Base-by-base conservation (phyloP, 37 sponge, comb jelly and placozoan species). In the Mnemiopsis leidyi region DNA sequence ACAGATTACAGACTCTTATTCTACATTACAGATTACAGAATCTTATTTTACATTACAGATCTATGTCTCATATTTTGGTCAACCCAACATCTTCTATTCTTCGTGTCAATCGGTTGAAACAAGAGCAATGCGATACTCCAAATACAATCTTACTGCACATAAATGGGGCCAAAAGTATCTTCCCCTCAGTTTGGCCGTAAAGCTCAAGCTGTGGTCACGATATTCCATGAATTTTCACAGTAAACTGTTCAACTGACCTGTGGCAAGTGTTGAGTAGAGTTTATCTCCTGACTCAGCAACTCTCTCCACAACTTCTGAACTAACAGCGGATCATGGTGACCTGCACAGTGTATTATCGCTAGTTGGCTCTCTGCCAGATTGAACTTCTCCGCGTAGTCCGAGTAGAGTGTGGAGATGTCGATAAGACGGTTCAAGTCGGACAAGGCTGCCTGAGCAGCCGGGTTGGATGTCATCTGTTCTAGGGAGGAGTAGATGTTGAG, bases 261-360 rank as follows among this genome's bases (percentile, higher is more conserved):
- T 79, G 82, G 82, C 7, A 79, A 23, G 37, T 79, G 82, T 21
- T 31, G 37, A 31, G 23, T 7, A 30, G 37, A 36, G 37, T 31
- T 79, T 20, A 79, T 13, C 26, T 79, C 82, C 82, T 79, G 82
- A 26, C 20, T 32, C 5, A 79, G 38, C 26, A 79, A 26, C 26
- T 96, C 96, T 61, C 94, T 93, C 99, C 99, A 98, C 68, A 98
- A 92, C 18, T 94, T 93, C 93, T 97, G 95, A 2, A 97, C 85
- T 20, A 98, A 93, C 26, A 94, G 94, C 0, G 95, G 94, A 92
- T 98, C 96, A 48, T 98, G 93, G 82, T 98, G 97, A 0, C 96
- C 96, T 38, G 97, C 97, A 95, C 97, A 96, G 94, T 98, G 97
- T 23, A 98, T 85, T 25, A 98, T 98, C 18, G 97, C 93, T 68